phyloP scores from a whole-genome alignment of 64 coral and sea anemone genomes.

The Trachythela sp. region DNA sequence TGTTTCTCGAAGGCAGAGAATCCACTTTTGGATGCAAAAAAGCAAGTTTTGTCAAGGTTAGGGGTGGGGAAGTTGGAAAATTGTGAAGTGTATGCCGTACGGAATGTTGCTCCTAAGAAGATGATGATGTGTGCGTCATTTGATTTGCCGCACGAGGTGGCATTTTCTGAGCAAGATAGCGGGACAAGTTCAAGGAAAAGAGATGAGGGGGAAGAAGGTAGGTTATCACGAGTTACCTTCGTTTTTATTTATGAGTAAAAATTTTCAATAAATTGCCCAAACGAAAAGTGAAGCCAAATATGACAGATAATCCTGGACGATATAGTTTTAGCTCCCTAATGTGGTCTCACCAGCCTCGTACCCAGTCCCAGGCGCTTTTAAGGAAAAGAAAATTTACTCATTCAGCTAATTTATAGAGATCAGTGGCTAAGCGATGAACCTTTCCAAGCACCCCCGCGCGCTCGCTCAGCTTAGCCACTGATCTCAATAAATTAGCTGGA shows the following conservation, averaged over 20 bases:
- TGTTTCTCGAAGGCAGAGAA: slow-evolving; percentile 80
- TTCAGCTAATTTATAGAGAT: no score
- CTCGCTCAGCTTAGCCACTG: no score
- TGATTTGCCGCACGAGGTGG: slow-evolving; percentile 55
- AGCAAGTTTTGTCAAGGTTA: slow-evolving; percentile 36
- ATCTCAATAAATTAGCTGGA: no score
- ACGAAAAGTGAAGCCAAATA: no score
- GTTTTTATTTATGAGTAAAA: background rate
- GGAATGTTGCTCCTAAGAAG: slow-evolving; percentile 90
- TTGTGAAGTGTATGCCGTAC: slow-evolving; percentile 59
- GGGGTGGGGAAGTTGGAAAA: slow-evolving; percentile 17
- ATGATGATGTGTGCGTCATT: slow-evolving; percentile 96
- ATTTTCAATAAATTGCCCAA: no score
- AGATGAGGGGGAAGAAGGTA: slow-evolving; percentile 44
- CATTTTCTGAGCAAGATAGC: slow-evolving; percentile 29
- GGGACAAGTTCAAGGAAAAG: background rate
- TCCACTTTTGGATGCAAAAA: slow-evolving; percentile 55
- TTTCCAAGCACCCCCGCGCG: no score
- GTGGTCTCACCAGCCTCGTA: no score
- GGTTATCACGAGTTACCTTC: slow-evolving; percentile 21
- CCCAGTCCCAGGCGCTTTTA: no score
- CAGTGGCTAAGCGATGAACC: no score
- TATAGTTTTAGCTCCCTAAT: no score
- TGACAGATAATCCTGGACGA: no score
- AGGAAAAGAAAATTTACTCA: no score